Conservation (phyloP, 2,113 vertebrate species). For the Percopsis transmontana region DNA sequence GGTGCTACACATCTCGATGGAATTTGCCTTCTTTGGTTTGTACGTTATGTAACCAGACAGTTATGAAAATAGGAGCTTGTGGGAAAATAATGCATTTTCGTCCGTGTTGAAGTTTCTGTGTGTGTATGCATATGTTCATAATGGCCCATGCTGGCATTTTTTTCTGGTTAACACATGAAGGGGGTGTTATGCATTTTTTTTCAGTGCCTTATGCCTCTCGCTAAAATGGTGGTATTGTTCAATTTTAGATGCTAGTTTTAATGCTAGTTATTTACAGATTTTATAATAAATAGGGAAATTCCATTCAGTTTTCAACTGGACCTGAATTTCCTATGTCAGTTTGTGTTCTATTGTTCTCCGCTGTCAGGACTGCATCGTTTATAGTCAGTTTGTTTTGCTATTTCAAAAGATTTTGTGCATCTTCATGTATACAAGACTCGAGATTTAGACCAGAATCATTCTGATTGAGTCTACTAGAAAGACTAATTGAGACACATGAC, state of each 20-base stretch:
- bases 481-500: constrained; percentile 35
- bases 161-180: background rate
- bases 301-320: too few relatives aligned
- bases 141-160: background rate
- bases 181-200: too few relatives aligned
- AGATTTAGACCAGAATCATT: constrained; percentile 24
- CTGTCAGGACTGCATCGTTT: too few relatives aligned
- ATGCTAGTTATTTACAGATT: too few relatives aligned
- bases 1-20: background rate
- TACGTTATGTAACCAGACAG: background rate
- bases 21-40: background rate
- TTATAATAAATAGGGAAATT: too few relatives aligned
- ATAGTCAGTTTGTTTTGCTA: too few relatives aligned
- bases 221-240: too few relatives aligned
- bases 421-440: background rate
- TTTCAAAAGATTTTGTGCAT: too few relatives aligned
- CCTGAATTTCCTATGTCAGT: too few relatives aligned
- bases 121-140: background rate
- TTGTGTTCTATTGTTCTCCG: too few relatives aligned
- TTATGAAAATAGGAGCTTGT: background rate
- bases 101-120: background rate
- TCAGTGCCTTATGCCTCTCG: too few relatives aligned
- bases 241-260: too few relatives aligned
- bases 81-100: background rate
- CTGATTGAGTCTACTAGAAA: constrained; percentile 42